Percentiles rank a stretch among this genome's conserved stretches.
phyloP scores from a whole-genome alignment of 2,888 invertebrate species.

The Spodoptera littoralis region DNA sequence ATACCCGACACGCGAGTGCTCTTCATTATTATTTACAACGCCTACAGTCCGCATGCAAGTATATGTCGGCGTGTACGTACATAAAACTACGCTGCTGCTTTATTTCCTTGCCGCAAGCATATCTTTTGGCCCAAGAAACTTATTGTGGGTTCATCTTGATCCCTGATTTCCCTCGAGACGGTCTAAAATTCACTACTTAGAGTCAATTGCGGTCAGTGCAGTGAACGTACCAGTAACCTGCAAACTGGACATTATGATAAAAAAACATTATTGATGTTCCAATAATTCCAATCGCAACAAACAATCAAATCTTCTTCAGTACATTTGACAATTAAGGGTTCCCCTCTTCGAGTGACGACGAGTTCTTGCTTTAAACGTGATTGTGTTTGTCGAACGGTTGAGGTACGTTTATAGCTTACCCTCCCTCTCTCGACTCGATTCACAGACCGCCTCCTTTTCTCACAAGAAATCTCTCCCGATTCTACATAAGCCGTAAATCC shows the following conservation, averaged over 20 bases:
- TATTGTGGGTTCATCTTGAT: slow-evolving; percentile 63
- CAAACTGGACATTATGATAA: slow-evolving; percentile 15
- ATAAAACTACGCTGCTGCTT: slow-evolving; percentile 44
- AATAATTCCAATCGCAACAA: slow-evolving; percentile 10
- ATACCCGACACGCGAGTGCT: not conserved
- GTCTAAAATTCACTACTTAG: slow-evolving; percentile 62
- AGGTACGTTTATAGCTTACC: slow-evolving; percentile 46
- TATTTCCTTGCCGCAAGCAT: slow-evolving; percentile 56
- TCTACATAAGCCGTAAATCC: slow-evolving; percentile 65
- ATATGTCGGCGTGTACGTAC: slow-evolving; percentile 27
- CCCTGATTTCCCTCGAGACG: slow-evolving; percentile 67
- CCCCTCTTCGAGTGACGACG: slow-evolving; percentile 53
- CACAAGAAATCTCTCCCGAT: slow-evolving; percentile 62
- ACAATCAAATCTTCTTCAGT: slow-evolving; percentile 32
- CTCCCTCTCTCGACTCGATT: slow-evolving; percentile 36
- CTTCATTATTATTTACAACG: slow-evolving; percentile 2
- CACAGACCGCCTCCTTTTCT: slow-evolving; percentile 47
- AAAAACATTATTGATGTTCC: slow-evolving; percentile 17
- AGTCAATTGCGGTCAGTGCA: slow-evolving; percentile 67
- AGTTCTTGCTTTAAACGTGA: slow-evolving; percentile 67
- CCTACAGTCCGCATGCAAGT: slow-evolving; percentile 7
- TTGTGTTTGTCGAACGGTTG: slow-evolving; percentile 68
- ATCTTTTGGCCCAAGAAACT: slow-evolving; percentile 60
- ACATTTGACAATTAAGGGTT: slow-evolving; percentile 57
- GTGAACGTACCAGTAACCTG: slow-evolving; percentile 39